phyloP scores from a whole-genome alignment of 2,888 invertebrate species.

The Parasteatoda lunata region DNA sequence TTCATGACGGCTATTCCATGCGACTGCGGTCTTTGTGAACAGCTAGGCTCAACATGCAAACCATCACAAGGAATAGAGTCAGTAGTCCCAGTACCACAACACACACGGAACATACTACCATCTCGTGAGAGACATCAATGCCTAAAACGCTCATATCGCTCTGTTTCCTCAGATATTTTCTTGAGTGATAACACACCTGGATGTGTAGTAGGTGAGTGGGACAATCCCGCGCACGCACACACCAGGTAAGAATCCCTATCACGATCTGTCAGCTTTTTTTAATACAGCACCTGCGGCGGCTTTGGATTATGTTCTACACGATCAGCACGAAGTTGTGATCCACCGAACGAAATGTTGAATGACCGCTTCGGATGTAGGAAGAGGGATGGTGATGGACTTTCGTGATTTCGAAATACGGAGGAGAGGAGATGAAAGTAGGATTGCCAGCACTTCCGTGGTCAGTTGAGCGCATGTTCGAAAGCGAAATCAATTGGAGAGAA shows the following conservation, averaged over 20 bases:
- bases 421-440: not conserved
- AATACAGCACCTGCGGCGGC: conserved; percentile 57
- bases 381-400: not conserved
- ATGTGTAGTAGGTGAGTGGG: conserved; percentile 2
- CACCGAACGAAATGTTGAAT: conserved; percentile 4
- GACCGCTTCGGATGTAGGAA: conserved; percentile 1
- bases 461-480: not conserved
- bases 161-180: conserved; percentile 10
- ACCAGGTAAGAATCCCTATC: conserved; percentile 5
- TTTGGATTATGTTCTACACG: not conserved
- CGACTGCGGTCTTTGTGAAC: conserved; percentile 52
- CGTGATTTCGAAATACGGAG: not conserved
- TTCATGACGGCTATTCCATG: conserved; percentile 12
- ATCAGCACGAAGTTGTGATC: not conserved
- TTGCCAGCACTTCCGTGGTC: conserved; percentile 17
- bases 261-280: not conserved
- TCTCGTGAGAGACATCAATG: conserved; percentile 41
- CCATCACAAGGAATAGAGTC: conserved; percentile 59
- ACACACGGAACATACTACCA: conserved; percentile 63
- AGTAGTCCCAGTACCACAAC: conserved; percentile 59
- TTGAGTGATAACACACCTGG: conserved; percentile 37
- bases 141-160: conserved; percentile 31
- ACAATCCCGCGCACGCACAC: not conserved
- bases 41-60: conserved; percentile 59
- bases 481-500: not conserved